A percentile compares a stretch with the other conserved stretches of the same genome.
phyloP scores from a whole-genome alignment of 2,113 vertebrate species.

The Canis aureus region DNA sequence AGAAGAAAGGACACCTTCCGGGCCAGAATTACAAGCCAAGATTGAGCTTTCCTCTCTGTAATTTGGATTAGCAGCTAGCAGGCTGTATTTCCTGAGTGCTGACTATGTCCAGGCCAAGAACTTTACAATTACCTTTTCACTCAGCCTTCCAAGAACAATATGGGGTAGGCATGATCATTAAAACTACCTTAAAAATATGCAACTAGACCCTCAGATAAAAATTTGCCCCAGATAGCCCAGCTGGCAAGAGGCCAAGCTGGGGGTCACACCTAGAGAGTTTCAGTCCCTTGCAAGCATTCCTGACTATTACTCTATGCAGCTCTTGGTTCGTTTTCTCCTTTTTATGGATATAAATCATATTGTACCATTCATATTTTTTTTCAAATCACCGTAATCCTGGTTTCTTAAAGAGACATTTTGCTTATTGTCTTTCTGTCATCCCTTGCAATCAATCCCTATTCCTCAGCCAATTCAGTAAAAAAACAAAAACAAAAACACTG shows the following conservation, averaged over 20 bases:
- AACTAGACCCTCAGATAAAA: background rate
- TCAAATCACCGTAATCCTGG: background rate
- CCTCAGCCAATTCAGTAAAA: background rate
- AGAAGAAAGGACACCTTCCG: background rate
- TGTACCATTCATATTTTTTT: background rate
- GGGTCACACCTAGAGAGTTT: background rate
- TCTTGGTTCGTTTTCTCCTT: background rate
- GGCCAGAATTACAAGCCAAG: background rate
- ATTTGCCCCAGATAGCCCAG: background rate
- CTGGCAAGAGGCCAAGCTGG: background rate
- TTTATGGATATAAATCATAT: background rate
- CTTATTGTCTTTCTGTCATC: background rate
- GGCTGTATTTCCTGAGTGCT: background rate
- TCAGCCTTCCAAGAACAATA: background rate
- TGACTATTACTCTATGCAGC: background rate
- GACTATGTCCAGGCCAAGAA: background rate
- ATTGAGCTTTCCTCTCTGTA: background rate
- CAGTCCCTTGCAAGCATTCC: background rate
- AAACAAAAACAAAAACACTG: background rate
- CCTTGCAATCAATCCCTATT: fast-evolving
- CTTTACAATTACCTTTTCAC: background rate
- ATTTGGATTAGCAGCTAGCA: background rate
- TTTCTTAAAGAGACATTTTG: background rate
- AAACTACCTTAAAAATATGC: background rate
- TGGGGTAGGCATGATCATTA: background rate